phyloP scores from a whole-genome alignment of 2,888 invertebrate species.

The Chouioia cunea region DNA sequence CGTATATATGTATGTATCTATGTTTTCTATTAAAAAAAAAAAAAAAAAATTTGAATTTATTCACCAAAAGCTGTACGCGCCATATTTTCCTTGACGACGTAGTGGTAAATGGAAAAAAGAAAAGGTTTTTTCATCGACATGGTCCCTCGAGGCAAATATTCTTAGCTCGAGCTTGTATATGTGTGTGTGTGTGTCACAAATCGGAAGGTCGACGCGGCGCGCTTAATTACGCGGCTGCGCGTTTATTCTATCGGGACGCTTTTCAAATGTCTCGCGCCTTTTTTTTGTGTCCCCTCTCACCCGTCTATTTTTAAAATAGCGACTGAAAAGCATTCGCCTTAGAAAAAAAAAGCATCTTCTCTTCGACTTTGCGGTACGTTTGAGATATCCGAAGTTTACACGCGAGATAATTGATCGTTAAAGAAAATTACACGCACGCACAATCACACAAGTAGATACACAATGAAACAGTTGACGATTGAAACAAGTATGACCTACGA shows the following conservation, averaged over 20 bases:
- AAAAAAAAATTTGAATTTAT: neutral
- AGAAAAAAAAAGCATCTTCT: too few species aligned
- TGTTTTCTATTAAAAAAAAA: constrained; percentile 38
- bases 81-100: too few species aligned
- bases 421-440: constrained; percentile 49
- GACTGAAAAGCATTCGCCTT: constrained; percentile 57
- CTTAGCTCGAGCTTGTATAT: constrained; percentile 19
- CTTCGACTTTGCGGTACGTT: too few species aligned
- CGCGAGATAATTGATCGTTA: constrained; percentile 56
- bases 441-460: constrained; percentile 20
- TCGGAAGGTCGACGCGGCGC: constrained; percentile 35
- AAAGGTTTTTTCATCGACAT: neutral
- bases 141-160: constrained; percentile 32
- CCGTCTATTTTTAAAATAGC: constrained; percentile 60
- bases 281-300: neutral
- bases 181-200: neutral
- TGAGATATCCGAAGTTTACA: too few species aligned
- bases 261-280: constrained; percentile 26
- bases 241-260: constrained; percentile 51
- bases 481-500: too few species aligned
- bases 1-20: neutral
- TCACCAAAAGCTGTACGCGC: too few species aligned
- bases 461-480: neutral
- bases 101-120: too few species aligned
- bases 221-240: constrained; percentile 51